A percentile compares a stretch with the other conserved stretches of the same genome.
These are phyloP conservation scores for Tipula lateralis DNA, from an alignment of 2,888 invertebrate species.

Conservation along the genomic window DNA sequence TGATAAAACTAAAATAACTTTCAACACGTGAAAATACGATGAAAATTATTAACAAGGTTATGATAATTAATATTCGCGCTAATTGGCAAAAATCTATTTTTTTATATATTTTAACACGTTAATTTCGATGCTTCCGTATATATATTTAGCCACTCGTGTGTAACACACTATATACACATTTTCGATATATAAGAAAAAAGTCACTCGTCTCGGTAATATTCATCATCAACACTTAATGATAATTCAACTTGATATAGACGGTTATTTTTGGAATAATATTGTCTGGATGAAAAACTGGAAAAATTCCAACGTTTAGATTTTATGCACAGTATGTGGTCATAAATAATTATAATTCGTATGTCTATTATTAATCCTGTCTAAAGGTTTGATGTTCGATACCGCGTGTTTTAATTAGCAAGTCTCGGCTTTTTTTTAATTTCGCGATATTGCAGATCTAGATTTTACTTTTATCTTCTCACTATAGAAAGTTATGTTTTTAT, in stretches of 20 bases:
- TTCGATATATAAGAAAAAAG: neutral
- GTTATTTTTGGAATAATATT: neutral
- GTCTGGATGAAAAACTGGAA: constrained; percentile 1
- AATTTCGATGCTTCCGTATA: neutral
- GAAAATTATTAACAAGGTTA: neutral
- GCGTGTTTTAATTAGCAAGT: neutral
- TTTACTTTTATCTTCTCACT: neutral
- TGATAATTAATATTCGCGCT: neutral
- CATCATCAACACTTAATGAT: neutral
- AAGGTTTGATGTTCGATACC: neutral
- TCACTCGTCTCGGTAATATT: neutral
- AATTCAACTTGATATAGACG: neutral
- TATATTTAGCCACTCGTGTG: neutral
- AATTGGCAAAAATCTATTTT: neutral
- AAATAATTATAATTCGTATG: neutral
- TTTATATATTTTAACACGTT: neutral
- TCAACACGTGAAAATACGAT: neutral
- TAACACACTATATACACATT: neutral
- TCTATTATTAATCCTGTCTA: neutral
- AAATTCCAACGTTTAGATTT: neutral
- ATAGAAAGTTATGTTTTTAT: neutral
- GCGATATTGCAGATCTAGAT: neutral
- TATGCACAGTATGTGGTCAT: neutral
- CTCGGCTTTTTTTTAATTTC: neutral
- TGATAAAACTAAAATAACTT: neutral